Percentiles rank a stretch among this genome's conserved stretches.
These are phyloP conservation scores for Dorcus parallelipipedus DNA, from an alignment of 2,888 invertebrate genomes.

Conservation along the genomic window DNA sequence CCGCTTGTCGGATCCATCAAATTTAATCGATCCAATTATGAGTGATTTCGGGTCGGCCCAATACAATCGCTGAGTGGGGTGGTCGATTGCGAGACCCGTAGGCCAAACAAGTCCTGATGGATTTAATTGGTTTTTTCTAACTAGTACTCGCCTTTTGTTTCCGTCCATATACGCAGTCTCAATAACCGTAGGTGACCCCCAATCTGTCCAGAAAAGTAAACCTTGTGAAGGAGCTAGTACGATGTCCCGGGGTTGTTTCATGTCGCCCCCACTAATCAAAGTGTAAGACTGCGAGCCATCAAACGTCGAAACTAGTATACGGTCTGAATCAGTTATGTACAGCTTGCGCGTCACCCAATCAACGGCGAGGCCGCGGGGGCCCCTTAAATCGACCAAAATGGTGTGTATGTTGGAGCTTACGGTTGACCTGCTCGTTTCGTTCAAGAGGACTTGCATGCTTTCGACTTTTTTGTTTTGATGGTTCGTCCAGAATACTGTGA, in stretches of 20 bases:
- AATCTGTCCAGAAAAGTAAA: constrained; percentile 74
- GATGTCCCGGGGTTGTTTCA: constrained; percentile 66
- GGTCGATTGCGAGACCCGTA: constrained; percentile 72
- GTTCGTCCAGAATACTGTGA: constrained; percentile 50
- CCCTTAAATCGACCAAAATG: constrained; percentile 53
- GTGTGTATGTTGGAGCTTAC: constrained; percentile 30
- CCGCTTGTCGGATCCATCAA: constrained; percentile 67
- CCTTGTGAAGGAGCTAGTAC: constrained; percentile 64
- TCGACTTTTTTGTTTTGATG: constrained; percentile 49
- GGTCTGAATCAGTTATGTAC: constrained; percentile 63
- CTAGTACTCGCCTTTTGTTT: constrained; percentile 47
- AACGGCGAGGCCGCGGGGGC: constrained; percentile 71
- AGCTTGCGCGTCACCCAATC: constrained; percentile 67
- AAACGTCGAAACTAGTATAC: constrained; percentile 52
- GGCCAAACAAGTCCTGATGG: constrained; percentile 65
- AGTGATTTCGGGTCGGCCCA: constrained; percentile 80
- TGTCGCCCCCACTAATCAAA: constrained; percentile 48
- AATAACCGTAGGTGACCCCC: constrained; percentile 63
- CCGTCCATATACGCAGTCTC: constrained; percentile 67
- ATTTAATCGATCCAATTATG: constrained; percentile 64
- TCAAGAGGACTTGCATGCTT: constrained; percentile 40
- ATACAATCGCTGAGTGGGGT: constrained; percentile 71
- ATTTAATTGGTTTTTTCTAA: constrained; percentile 40
- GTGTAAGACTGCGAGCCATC: constrained; percentile 58
- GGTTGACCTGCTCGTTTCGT: constrained; percentile 21